A percentile compares a stretch with the other conserved stretches of the same genome.
These are phyloP conservation scores for Pyrgilauda ruficollis DNA, from an alignment of 2,113 vertebrate genomes.

Conservation along the genomic window DNA sequence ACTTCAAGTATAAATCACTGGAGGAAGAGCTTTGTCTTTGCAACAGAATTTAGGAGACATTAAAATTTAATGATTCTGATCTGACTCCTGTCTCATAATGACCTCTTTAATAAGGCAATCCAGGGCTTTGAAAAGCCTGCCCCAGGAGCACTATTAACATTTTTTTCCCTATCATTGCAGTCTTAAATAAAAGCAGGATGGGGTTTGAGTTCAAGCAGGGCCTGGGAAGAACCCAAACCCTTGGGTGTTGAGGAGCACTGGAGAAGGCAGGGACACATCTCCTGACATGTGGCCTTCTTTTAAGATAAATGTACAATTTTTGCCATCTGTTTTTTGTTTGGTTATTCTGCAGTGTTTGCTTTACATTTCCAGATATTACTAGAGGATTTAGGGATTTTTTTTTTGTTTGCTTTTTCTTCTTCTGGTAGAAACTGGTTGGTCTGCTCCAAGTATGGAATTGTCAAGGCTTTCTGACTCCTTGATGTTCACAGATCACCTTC, in stretches of 20 bases:
- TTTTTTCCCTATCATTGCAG: not conserved
- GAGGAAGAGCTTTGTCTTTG: not conserved
- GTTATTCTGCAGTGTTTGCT: not conserved
- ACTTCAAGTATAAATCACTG: not conserved
- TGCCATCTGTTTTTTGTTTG: not conserved
- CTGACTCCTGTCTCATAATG: not conserved
- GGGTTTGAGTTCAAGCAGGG: not conserved
- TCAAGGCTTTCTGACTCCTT: not conserved
- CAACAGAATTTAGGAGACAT: not conserved
- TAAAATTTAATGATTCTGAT: not conserved
- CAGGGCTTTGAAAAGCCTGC: not conserved
- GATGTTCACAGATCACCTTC: not conserved
- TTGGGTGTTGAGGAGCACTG: not conserved
- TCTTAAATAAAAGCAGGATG: not conserved
- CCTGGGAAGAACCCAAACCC: not conserved
- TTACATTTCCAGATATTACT: not conserved
- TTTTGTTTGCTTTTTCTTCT: not conserved
- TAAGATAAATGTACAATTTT: not conserved
- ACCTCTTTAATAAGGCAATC: not conserved
- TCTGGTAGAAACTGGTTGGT: not conserved
- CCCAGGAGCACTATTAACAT: not conserved
- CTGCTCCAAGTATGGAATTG: not conserved
- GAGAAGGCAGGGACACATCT: not conserved
- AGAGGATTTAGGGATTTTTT: accelerated
- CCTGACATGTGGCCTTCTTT: not conserved